Conservation (phyloP, 2,797 vertebrate species). For the Rhabdophis nuchalis region DNA sequence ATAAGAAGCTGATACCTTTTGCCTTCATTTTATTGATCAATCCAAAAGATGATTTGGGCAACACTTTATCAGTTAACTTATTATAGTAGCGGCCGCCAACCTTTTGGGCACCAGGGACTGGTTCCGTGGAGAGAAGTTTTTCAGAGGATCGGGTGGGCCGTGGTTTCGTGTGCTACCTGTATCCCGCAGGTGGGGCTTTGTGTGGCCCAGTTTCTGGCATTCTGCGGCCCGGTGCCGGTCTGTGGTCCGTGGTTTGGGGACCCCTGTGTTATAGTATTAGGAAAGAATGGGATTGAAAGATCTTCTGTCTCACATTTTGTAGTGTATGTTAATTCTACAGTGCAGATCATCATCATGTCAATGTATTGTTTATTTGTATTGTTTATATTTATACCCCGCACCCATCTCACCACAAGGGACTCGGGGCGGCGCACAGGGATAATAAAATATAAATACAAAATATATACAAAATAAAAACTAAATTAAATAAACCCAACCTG, state of each 20-base stretch:
- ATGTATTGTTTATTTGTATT: too few relatives aligned
- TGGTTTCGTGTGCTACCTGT: neutral
- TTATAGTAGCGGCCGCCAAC: neutral
- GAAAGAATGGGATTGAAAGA: neutral
- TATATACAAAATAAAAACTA: too few relatives aligned
- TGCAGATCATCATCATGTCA: neutral
- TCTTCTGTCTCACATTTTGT: neutral
- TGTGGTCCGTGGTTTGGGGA: too few relatives aligned
- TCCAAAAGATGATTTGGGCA: neutral
- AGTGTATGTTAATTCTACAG: neutral
- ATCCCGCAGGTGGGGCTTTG: neutral
- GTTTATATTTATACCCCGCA: too few relatives aligned
- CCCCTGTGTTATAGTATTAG: neutral
- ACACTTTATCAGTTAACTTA: neutral
- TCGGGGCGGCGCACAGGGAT: too few relatives aligned
- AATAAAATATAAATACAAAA: too few relatives aligned
- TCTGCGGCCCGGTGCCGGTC: neutral
- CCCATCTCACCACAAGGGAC: too few relatives aligned
- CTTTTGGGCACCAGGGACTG: too few relatives aligned
- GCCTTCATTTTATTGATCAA: neutral
- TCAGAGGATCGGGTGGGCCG: accelerated
- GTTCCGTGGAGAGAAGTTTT: too few relatives aligned
- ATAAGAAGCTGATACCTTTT: neutral
- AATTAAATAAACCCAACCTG: too few relatives aligned
- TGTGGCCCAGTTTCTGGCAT: neutral